These are phyloP conservation scores for Arnoldichthys spilopterus DNA, from an alignment of 2,797 vertebrate genomes.

Conservation along the genomic window DNA sequence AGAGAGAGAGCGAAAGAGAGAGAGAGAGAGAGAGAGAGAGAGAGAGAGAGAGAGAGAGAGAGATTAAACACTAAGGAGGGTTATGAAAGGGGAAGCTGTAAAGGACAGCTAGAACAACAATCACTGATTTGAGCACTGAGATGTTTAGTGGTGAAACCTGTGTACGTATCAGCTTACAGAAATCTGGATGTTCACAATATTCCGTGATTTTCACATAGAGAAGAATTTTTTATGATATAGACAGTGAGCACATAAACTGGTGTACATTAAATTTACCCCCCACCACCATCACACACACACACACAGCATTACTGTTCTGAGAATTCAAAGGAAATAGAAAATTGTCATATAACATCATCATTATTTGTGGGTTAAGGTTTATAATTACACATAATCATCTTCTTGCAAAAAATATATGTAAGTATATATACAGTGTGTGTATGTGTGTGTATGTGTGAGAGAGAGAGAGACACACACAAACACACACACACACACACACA, in stretches of 20 bases:
- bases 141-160: slow-evolving; percentile 25
- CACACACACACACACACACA: too few species aligned
- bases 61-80: not conserved
- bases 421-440: too few species aligned
- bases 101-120: slow-evolving; percentile 5
- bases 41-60: not conserved
- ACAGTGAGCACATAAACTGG: too few species aligned
- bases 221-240: too few species aligned
- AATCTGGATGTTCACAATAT: slow-evolving; percentile 13
- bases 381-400: too few species aligned
- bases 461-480: slow-evolving; percentile 10
- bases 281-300: not conserved
- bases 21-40: not conserved
- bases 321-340: slow-evolving; percentile 1
- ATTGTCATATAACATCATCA: not conserved
- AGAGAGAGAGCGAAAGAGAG: too few species aligned
- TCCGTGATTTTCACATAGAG: not conserved
- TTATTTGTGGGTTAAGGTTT: too few species aligned
- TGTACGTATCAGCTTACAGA: slow-evolving; percentile 8
- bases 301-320: not conserved
- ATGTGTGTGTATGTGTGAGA: slow-evolving; percentile 3
- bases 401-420: too few species aligned
- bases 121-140: slow-evolving; percentile 6
- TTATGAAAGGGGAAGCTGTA: not conserved
- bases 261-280: not conserved